phyloP scores from a whole-genome alignment of 2,888 invertebrate genomes.

The Hirtodrosophila histrioides region DNA sequence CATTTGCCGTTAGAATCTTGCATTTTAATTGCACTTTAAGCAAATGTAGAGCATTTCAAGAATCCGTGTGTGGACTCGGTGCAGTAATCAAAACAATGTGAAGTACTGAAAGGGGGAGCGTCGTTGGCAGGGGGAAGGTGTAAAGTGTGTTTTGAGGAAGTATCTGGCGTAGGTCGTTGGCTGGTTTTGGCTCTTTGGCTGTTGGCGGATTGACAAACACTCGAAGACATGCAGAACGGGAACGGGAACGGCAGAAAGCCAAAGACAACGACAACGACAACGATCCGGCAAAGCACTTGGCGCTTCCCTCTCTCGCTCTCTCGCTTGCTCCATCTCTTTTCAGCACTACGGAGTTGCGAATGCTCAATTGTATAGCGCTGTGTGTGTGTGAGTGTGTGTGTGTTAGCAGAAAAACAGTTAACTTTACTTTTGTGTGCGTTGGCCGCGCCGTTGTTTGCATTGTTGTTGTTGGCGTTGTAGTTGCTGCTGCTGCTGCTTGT shows the following conservation, averaged over 20 bases:
- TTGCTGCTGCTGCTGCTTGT: constrained; percentile 41
- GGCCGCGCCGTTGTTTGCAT: constrained; percentile 56
- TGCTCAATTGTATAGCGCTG: constrained; percentile 41
- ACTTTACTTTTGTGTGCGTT: constrained; percentile 65
- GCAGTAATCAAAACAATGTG: constrained; percentile 50
- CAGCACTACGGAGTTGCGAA: constrained; percentile 52
- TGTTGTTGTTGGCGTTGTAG: constrained; percentile 47
- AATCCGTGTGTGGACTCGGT: constrained; percentile 15
- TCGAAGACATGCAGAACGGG: constrained; percentile 51
- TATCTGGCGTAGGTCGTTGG: constrained; percentile 56
- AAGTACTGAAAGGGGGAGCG: constrained; percentile 6
- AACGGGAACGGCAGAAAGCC: constrained; percentile 45
- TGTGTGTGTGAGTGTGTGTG: constrained; percentile 47
- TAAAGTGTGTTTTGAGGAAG: neutral
- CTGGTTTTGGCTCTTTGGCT: constrained; percentile 25
- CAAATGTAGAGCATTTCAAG: constrained; percentile 69
- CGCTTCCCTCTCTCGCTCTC: constrained; percentile 25
- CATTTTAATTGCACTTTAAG: constrained; percentile 65
- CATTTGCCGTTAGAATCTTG: constrained; percentile 56
- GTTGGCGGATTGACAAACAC: constrained; percentile 64
- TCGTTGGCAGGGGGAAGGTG: neutral
- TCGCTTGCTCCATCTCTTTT: constrained; percentile 23
- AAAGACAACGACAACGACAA: constrained; percentile 40
- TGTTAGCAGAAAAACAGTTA: constrained; percentile 68
- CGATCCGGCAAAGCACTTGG: constrained; percentile 43